Percentiles rank a stretch among this genome's conserved stretches.
phyloP scores from a whole-genome alignment of 2,797 vertebrate species.

The Hafferia zeledoni region DNA sequence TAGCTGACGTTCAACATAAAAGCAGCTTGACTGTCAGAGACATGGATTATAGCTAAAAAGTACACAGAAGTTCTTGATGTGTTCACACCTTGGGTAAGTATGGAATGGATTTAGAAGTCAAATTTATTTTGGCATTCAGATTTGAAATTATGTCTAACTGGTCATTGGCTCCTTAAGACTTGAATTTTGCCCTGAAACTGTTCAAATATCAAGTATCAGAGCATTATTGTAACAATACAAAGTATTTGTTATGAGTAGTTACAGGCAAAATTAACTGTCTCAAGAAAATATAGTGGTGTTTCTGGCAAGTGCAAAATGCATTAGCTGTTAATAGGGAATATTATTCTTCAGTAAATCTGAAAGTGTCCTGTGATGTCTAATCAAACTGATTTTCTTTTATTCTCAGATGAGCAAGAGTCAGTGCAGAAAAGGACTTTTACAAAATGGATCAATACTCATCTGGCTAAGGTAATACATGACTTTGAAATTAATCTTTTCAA shows the following conservation, averaged over 20 bases:
- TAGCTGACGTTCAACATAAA: background rate
- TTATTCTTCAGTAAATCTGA: background rate
- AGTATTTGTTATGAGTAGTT: background rate
- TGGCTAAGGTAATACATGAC: constrained; percentile 88
- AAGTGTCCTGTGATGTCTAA: constrained; percentile 13
- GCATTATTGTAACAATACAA: background rate
- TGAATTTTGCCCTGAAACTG: background rate
- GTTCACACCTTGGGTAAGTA: background rate
- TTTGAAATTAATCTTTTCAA: background rate
- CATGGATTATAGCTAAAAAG: background rate
- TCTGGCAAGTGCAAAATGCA: background rate
- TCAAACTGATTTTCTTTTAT: background rate
- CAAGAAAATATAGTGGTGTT: background rate
- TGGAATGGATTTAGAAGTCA: background rate
- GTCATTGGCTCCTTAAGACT: background rate
- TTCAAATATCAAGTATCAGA: background rate
- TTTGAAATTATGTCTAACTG: background rate
- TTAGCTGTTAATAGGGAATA: background rate
- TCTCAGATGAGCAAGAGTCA: constrained; percentile 94
- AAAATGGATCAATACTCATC: constrained; percentile 99
- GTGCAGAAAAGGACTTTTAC: constrained; percentile 99
- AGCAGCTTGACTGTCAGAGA: background rate
- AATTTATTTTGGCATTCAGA: background rate
- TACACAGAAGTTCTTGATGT: background rate
- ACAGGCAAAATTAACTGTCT: background rate